Percentiles rank a stretch among this genome's conserved stretches.
These are phyloP conservation scores for Grammomys surdaster DNA, from an alignment of 2,113 vertebrate genomes.

Conservation along the genomic window DNA sequence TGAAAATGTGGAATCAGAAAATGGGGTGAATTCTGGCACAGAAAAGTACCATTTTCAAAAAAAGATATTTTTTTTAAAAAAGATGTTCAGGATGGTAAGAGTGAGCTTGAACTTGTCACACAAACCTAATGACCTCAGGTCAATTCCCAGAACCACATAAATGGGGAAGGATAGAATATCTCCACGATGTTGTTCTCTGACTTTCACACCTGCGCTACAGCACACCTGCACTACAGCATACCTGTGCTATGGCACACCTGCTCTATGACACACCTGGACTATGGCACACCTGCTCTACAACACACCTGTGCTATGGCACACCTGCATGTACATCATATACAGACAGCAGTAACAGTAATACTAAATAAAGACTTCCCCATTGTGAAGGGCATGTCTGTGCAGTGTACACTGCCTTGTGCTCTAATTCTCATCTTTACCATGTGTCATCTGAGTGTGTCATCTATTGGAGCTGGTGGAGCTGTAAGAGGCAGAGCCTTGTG, in stretches of 20 bases:
- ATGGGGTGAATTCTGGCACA: not conserved
- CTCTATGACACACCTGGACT: not conserved
- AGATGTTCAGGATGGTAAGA: not conserved
- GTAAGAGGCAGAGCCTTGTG: not conserved
- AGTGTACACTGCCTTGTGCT: not conserved
- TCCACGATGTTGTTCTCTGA: not conserved
- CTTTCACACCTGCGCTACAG: not conserved
- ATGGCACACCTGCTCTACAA: no score
- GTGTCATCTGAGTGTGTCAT: not conserved
- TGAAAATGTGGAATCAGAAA: conserved; percentile 73
- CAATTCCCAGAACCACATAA: not conserved
- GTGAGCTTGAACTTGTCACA: not conserved
- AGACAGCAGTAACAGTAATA: not conserved
- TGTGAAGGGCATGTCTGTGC: not conserved
- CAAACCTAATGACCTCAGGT: not conserved
- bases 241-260: not conserved
- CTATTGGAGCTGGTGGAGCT: not conserved
- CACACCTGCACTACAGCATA: not conserved
- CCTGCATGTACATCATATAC: not conserved
- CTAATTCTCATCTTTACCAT: not conserved
- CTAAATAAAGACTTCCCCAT: not conserved
- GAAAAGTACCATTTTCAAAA: conserved; percentile 6
- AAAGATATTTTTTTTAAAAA: not conserved
- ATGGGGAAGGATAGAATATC: not conserved
- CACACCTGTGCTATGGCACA: not conserved